phyloP scores from a whole-genome alignment of 2,888 invertebrate species.

The Caenorhabditis uteleia region DNA sequence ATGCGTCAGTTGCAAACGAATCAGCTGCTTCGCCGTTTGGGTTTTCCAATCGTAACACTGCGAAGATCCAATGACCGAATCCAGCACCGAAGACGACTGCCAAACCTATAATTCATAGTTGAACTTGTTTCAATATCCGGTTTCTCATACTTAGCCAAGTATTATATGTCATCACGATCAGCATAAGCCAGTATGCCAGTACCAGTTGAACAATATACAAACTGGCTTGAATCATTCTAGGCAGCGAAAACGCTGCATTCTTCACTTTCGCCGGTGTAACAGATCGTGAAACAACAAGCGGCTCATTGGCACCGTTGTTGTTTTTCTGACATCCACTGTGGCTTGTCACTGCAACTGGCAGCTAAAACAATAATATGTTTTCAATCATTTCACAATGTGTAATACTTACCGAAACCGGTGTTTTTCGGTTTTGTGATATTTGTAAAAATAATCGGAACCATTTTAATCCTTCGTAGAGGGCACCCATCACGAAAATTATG shows the following conservation, averaged over 20 bases:
- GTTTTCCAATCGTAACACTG: conserved; percentile 41
- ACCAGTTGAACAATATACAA: conserved; percentile 55
- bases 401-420: background rate
- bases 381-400: background rate
- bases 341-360: conserved; percentile 8
- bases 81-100: conserved; percentile 62
- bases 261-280: background rate
- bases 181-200: conserved; percentile 66
- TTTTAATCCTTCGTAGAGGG: conserved; percentile 93
- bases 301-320: conserved; percentile 1
- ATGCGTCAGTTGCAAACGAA: conserved; percentile 54
- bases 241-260: conserved; percentile 5
- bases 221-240: conserved; percentile 14
- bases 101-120: conserved; percentile 33
- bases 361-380: conserved; percentile 3
- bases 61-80: conserved; percentile 63
- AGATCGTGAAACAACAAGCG: conserved; percentile 5
- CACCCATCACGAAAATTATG: conserved; percentile 87
- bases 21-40: conserved; percentile 45
- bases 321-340: conserved; percentile 1
- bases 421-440: background rate
- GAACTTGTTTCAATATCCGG: background rate
- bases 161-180: conserved; percentile 68
- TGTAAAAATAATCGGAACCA: conserved; percentile 72
- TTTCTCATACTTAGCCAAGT: conserved; percentile 50